These are phyloP conservation scores for Potamilus streckersoni DNA, from an alignment of 1,140 invertebrate species.

Conservation along the genomic window DNA sequence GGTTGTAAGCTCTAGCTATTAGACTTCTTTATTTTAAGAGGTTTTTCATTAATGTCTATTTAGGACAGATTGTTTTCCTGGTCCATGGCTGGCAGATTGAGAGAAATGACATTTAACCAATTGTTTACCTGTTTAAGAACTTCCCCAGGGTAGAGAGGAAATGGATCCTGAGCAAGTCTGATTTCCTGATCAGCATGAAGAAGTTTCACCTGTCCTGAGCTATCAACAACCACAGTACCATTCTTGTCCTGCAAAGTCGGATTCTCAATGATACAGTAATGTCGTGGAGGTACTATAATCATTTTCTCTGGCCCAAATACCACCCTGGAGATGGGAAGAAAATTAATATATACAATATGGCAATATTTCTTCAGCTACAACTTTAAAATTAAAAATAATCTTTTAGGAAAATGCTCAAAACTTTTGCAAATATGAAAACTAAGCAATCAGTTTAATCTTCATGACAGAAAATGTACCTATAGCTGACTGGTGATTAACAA, in stretches of 20 bases:
- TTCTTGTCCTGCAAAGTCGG: conserved; percentile 67
- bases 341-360: not conserved
- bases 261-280: conserved; percentile 71
- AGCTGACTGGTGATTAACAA: too few species aligned
- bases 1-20: too few species aligned
- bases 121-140: conserved; percentile 61
- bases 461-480: too few species aligned
- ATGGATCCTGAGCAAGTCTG: conserved; percentile 71
- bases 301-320: conserved; percentile 68
- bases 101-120: not conserved
- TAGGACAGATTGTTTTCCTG: not conserved
- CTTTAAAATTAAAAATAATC: too few species aligned
- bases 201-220: conserved; percentile 66
- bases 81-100: not conserved
- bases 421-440: too few species aligned
- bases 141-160: conserved; percentile 72
- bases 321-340: conserved; percentile 48
- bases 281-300: conserved; percentile 71
- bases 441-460: too few species aligned
- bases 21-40: too few species aligned
- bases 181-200: conserved; percentile 70
- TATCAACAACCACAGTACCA: conserved; percentile 61
- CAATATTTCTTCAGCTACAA: too few species aligned
- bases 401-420: too few species aligned
- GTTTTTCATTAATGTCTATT: not conserved